phyloP scores from a whole-genome alignment of 2,113 vertebrate species.

The Heterochromis multidens region DNA sequence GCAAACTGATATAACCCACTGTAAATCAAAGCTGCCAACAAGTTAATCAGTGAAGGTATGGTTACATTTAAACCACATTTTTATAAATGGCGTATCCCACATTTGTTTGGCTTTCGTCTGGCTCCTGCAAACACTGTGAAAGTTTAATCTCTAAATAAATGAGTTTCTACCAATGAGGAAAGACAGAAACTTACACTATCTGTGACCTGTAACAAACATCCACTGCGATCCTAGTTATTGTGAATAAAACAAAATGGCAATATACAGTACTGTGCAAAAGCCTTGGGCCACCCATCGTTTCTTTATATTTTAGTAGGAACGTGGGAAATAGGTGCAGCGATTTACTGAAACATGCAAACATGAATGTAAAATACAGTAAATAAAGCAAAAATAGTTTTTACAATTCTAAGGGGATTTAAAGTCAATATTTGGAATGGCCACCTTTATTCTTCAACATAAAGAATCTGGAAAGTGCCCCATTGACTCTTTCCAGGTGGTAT shows the following conservation, averaged over 20 bases:
- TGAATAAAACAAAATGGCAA: not conserved
- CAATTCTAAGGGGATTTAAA: too few species aligned
- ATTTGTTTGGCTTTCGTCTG: not conserved
- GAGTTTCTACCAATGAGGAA: not conserved
- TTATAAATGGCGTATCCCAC: not conserved
- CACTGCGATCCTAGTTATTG: not conserved
- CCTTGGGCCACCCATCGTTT: not conserved
- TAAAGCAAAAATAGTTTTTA: too few species aligned
- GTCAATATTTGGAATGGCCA: too few species aligned
- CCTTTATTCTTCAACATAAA: too few species aligned
- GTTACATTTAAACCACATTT: not conserved
- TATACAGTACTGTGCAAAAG: not conserved
- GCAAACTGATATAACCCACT: not conserved
- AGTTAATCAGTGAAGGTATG: not conserved
- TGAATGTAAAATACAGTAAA: too few species aligned
- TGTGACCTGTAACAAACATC: not conserved
- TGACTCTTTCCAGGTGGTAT: too few species aligned
- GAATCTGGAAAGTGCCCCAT: too few species aligned
- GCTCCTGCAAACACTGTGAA: not conserved
- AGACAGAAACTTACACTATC: not conserved
- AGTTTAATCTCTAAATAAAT: not conserved
- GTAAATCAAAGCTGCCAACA: not conserved
- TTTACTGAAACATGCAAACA: too few species aligned
- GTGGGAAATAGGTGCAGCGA: too few species aligned
- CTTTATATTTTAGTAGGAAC: not conserved